Evolutionary conservation across 2,113 vertebrate genomes (phyloP).

Genomic region (Atrichornis clamosus): DNA sequence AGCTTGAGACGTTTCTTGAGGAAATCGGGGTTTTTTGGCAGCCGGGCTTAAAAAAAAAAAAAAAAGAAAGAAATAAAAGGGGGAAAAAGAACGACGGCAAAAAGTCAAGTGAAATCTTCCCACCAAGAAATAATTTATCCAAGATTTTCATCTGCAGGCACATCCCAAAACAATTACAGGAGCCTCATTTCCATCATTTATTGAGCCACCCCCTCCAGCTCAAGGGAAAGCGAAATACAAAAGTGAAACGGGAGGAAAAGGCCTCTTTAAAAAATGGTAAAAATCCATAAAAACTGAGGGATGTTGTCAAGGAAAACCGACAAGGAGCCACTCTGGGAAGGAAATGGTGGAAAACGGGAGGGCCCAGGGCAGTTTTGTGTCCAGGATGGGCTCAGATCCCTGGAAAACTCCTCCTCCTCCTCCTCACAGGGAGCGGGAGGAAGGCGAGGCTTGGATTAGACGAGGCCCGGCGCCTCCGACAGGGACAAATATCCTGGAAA

Average conservation of each 20-base stretch:
- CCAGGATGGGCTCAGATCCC: neutral
- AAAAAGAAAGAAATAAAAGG: neutral
- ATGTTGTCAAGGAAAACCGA: neutral
- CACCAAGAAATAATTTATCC: slow-evolving; percentile 47
- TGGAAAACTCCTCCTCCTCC: neutral
- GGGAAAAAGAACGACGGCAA: neutral
- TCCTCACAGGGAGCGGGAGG: neutral
- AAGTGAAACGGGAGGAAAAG: neutral
- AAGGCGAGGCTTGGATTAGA: neutral
- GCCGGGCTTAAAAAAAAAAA: neutral
- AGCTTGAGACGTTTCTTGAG: neutral
- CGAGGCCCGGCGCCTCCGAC: no score
- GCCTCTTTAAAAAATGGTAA: slow-evolving; percentile 7
- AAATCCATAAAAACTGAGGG: neutral
- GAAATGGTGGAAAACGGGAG: neutral
- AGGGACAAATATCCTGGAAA: neutral
- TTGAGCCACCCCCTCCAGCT: slow-evolving; percentile 28
- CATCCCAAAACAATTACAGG: slow-evolving; percentile 57
- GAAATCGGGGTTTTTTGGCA: neutral
- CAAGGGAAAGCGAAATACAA: neutral
- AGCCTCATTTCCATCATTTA: slow-evolving; percentile 50
- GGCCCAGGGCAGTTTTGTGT: neutral
- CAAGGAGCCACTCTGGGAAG: neutral
- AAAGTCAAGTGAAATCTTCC: slow-evolving; percentile 45
- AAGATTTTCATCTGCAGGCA: slow-evolving; percentile 29